Conservation (phyloP, 2,113 vertebrate species). For the Strix aluco region DNA sequence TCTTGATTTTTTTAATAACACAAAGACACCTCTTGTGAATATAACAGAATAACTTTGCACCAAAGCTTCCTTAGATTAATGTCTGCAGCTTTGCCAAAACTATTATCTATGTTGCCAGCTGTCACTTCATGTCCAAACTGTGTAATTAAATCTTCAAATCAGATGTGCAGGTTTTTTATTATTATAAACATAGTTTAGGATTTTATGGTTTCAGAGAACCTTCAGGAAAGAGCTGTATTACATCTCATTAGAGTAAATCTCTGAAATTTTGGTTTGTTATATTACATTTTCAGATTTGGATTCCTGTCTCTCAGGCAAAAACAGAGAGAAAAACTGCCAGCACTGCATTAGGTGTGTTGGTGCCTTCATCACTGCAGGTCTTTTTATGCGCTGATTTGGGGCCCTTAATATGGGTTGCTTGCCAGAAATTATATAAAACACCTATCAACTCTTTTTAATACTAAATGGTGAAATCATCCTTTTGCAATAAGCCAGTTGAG, state of each 20-base stretch:
- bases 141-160: conserved; percentile 34
- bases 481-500: not conserved
- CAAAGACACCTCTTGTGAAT: not conserved
- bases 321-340: not conserved
- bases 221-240: not conserved
- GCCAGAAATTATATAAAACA: not conserved
- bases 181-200: not conserved
- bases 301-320: not conserved
- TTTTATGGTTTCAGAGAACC: not conserved
- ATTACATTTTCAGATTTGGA: not conserved
- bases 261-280: not conserved
- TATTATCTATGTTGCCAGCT: conserved; percentile 24
- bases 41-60: not conserved
- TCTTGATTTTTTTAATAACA: not conserved
- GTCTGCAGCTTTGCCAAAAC: not conserved
- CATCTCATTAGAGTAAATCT: not conserved
- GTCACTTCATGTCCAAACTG: not conserved
- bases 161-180: not conserved
- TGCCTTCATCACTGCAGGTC: not conserved
- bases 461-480: not conserved
- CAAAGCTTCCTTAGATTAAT: not conserved
- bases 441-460: not conserved
- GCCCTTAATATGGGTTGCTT: not conserved
- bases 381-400: not conserved
- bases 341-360: not conserved